Evolutionary conservation across 2,888 invertebrate species (phyloP), one percentile per base, ranked within the genome.

Genomic region (Alitta virens): DNA sequence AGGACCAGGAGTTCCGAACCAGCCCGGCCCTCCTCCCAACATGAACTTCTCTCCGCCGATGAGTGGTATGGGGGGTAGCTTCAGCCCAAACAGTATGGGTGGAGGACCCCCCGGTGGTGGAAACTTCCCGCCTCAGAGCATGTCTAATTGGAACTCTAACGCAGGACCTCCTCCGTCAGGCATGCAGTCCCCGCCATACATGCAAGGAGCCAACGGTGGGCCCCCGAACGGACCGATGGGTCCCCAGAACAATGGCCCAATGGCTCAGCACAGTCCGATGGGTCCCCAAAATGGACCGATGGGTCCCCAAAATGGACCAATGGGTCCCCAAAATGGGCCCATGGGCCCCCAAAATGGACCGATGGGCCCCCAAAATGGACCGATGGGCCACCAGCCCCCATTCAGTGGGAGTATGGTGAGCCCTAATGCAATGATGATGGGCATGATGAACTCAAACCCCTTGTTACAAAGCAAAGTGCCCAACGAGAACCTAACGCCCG

Each of bases 401-500:
- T n/a, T n/a, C n/a, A n/a, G n/a, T n/a, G n/a, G n/a, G n/a, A n/a
- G n/a, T n/a, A n/a, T n/a, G n/a, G n/a, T n/a, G n/a, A n/a, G n/a
- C n/a, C n/a, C n/a, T n/a, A n/a, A n/a, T n/a, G n/a, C n/a, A n/a
- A n/a, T n/a, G n/a, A n/a, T n/a, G n/a, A n/a, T n/a, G n/a, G n/a
- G 42, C n/a, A 5, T 42, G 16, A n/a, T n/a, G n/a, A n/a, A n/a
- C n/a, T n/a, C n/a, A n/a, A 51, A n/a, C 51, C 76, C 76, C 65
- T 66, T 78, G 60, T 72, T 75, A 56, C 77, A 78, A 57, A 78
- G 70, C 64, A 79, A 79, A 72, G 78, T 79, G 49, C 78, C 79
- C 7, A 76, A 81, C 83, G 96, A 96, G 84, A 94, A 95, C 83
- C 85, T 97, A 73, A 97, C 97, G 59, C 95, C 96, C 40, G 94